phyloP scores from a whole-genome alignment of 30 jellyfish, hydroid and myxozoan species.

The Aurelia aurita region DNA sequence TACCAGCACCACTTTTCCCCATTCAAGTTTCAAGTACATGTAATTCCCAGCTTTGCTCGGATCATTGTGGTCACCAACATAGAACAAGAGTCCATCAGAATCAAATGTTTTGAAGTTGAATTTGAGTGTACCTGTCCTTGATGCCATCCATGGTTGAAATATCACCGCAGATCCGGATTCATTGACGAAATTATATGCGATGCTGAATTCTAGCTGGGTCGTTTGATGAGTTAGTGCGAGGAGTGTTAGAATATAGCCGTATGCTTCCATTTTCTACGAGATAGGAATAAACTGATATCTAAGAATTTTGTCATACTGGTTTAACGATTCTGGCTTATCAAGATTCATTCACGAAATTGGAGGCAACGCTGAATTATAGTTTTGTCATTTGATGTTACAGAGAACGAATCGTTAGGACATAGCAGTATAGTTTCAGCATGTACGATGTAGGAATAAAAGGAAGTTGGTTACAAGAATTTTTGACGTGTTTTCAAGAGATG shows the following conservation, averaged over 20 bases:
- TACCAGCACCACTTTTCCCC: slow-evolving; percentile 66
- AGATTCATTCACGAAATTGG: too few relatives aligned
- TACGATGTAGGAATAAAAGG: too few relatives aligned
- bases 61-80: slow-evolving; percentile 63
- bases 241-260: not conserved
- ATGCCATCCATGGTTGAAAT: slow-evolving; percentile 75
- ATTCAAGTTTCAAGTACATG: slow-evolving; percentile 59
- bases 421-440: too few relatives aligned
- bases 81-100: slow-evolving; percentile 66
- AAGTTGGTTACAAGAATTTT: too few relatives aligned
- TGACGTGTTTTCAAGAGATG: too few relatives aligned
- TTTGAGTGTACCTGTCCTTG: slow-evolving; percentile 65
- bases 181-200: slow-evolving; percentile 44
- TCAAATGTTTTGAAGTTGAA: slow-evolving; percentile 70
- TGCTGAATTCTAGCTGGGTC: slow-evolving; percentile 30
- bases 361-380: too few relatives aligned
- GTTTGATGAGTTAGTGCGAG: slow-evolving; percentile 3
- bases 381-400: too few relatives aligned
- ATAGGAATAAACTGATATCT: too few relatives aligned
- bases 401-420: too few relatives aligned
- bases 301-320: too few relatives aligned
- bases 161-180: slow-evolving; percentile 49
- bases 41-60: slow-evolving; percentile 61
- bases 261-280: too few relatives aligned
- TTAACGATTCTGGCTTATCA: too few relatives aligned